Base-by-base conservation (phyloP, 2,888 invertebrate species). In the Germaria angustata region DNA sequence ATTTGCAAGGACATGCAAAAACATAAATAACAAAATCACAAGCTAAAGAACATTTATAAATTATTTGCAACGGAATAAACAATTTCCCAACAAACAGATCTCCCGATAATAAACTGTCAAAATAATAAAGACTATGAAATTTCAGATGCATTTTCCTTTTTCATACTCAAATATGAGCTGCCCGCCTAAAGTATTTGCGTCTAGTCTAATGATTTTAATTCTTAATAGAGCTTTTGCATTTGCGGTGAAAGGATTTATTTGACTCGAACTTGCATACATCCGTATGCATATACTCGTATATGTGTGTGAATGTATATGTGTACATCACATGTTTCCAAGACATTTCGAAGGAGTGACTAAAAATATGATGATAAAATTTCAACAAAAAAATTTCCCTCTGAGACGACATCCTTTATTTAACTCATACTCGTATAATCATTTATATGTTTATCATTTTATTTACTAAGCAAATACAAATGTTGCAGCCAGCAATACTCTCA, bases 231-330 rank as follows among this genome's bases (percentile, higher is more conserved):
- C 41, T 53, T 44, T 68, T 61, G 53, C 61, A 69, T 61, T 53
- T 69, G 61, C 53, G 32, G 69, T 63, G 32, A 69, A 77, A 55
- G 44, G 61, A 69, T 69, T 69, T 69, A 53, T 68, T 61, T 69
- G 49, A 59, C 32, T 75, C 24, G 46, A 36, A 9, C 28, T 44
- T 28, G n/a, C 28, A n/a, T 20, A 39, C n/a, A 59, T 24, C 13
- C 39, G n/a, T 22, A 13, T 20, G 5, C 22, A 11, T 28, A 32
- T 39, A 6, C 5, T 11, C 20, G 28, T 24, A 8, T 13, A 44
- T 9, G 3, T n/a, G 6, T 9, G 34, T 32, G 3, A 28, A 28
- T 28, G 28, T 28, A 28, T 28, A 28, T 28, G 6, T 28, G 28
- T 28, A 28, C 28, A 28, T 28, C 0, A 39, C 15, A 49, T 7